These are phyloP conservation scores for Dolichomitus sp. DNA, from an alignment of 2,888 invertebrate species.

Conservation along the genomic window DNA sequence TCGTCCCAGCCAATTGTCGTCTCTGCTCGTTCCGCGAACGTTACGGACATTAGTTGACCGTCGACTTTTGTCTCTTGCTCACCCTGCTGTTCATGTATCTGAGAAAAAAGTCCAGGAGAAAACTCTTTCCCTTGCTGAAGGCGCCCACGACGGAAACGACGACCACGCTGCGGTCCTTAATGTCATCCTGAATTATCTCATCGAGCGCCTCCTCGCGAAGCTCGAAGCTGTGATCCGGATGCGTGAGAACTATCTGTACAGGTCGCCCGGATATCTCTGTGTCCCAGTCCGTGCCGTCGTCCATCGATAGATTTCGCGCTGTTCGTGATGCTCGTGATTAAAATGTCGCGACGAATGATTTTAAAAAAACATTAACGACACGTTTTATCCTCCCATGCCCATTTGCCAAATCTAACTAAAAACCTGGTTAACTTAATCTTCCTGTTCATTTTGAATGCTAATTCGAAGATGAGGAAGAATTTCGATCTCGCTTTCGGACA, in stretches of 20 bases:
- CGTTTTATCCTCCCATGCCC: too few relatives aligned
- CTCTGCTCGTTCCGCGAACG: constrained; percentile 34
- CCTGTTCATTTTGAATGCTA: neutral
- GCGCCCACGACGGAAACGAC: constrained; percentile 99
- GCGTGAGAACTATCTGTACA: constrained; percentile 94
- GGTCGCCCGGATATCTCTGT: constrained; percentile 87
- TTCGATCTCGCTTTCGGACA: neutral
- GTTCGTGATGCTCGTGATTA: constrained; percentile 68
- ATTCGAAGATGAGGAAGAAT: neutral
- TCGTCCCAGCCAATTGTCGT: constrained; percentile 93
- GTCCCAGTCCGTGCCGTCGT: constrained; percentile 64
- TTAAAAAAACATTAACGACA: too few relatives aligned
- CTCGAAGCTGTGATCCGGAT: constrained; percentile 95
- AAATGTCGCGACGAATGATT: too few relatives aligned
- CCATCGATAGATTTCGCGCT: constrained; percentile 75
- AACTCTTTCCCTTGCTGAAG: constrained; percentile 99
- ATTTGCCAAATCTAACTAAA: too few relatives aligned
- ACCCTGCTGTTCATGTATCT: constrained; percentile 96
- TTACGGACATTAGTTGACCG: too few relatives aligned
- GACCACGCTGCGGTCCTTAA: constrained; percentile 94
- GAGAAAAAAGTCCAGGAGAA: constrained; percentile 98
- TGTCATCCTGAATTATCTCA: constrained; percentile 92
- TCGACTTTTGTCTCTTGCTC: constrained; percentile 50
- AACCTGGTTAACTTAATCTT: too few relatives aligned
- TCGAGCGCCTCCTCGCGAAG: constrained; percentile 94